Evolutionary conservation across 35 echinoderm and acorn worm species (phyloP).

Genomic region (Heliocidaris erythrogramma): DNA sequence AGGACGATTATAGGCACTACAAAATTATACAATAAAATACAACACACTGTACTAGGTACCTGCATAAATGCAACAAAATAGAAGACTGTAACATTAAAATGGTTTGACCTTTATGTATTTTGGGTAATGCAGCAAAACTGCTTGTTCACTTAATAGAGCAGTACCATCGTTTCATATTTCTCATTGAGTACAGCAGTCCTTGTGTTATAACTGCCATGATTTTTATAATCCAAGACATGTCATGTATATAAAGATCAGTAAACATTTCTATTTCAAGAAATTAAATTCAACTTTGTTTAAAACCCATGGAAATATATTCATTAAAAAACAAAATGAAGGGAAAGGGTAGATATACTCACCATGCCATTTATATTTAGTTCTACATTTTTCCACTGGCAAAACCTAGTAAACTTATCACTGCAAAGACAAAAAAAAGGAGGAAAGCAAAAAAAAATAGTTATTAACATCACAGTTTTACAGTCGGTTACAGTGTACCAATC

Average conservation of each 20-base stretch:
- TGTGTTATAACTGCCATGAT: no score
- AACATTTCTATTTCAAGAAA: no score
- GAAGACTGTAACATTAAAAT: background rate
- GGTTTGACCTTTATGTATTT: no score
- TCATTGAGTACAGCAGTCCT: no score
- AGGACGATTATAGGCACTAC: background rate
- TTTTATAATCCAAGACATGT: no score
- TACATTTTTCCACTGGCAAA: conserved; percentile 99
- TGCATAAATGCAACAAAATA: conserved; percentile 6
- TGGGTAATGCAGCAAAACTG: background rate
- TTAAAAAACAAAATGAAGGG: background rate
- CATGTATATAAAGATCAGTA: no score
- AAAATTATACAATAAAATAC: background rate
- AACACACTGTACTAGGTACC: background rate
- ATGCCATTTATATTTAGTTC: conserved; percentile 99
- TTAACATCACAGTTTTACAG: no score
- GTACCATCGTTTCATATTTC: background rate
- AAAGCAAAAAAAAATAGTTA: background rate
- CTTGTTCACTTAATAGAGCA: background rate
- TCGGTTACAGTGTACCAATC: no score
- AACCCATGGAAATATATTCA: no score
- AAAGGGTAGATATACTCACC: conserved; percentile 60
- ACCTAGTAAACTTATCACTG: conserved; percentile 99
- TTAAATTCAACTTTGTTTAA: no score
- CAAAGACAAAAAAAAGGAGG: conserved; percentile 49